A percentile compares a stretch with the other conserved stretches of the same genome.
Evolutionary conservation across 2,113 vertebrate genomes (phyloP).

Genomic region (Neopipo cinnamomea): DNA sequence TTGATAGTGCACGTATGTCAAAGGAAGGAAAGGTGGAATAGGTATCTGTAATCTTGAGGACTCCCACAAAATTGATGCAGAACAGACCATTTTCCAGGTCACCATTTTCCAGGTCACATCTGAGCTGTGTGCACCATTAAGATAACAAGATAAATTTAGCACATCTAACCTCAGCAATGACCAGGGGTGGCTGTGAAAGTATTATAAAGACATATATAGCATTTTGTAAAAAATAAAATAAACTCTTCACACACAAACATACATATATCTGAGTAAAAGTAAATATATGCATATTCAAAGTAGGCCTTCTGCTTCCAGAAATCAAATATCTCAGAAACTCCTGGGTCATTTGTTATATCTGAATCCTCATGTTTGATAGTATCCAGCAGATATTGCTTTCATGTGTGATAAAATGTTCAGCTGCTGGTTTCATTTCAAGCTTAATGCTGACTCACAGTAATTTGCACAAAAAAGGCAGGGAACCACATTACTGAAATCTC

Average conservation of each 20-base stretch:
- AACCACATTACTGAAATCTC: neutral
- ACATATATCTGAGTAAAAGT: neutral
- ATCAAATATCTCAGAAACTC: neutral
- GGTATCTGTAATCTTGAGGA: neutral
- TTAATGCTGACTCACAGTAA: neutral
- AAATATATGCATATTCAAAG: neutral
- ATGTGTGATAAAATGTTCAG: neutral
- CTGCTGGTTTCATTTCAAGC: neutral
- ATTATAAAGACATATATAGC: neutral
- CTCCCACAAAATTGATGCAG: neutral
- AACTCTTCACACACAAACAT: neutral
- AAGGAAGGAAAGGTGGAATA: neutral
- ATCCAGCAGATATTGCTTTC: neutral
- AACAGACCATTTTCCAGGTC: neutral
- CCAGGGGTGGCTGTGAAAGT: neutral
- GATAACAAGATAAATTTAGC: neutral
- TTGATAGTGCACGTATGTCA: neutral
- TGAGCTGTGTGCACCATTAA: neutral
- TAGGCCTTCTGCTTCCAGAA: neutral
- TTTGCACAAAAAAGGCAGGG: neutral
- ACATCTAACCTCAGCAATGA: neutral
- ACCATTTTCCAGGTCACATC: neutral
- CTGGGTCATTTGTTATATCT: neutral
- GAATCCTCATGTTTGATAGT: neutral
- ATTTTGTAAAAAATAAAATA: neutral